Evolutionary conservation across 1,140 invertebrate genomes (phyloP).

Genomic region (Trigoniulus corallinus): DNA sequence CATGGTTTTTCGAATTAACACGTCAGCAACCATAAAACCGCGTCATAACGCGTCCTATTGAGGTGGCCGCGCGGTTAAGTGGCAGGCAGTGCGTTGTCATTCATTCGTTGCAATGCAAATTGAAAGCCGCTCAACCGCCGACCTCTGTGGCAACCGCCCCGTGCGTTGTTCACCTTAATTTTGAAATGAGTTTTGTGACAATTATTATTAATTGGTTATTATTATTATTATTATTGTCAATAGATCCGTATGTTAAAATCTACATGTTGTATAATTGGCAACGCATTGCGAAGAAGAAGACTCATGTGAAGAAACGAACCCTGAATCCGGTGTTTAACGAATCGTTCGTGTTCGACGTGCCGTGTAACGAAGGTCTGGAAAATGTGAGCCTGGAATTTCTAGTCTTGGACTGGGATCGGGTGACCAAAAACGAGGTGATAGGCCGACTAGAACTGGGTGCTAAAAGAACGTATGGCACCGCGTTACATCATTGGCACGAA

Average conservation of each 20-base stretch:
- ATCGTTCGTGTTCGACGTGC: constrained; percentile 53
- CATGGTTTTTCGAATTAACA: too few relatives aligned
- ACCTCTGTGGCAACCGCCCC: too few relatives aligned
- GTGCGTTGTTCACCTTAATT: too few relatives aligned
- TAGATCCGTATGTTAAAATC: constrained; percentile 79
- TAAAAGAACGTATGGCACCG: constrained; percentile 49
- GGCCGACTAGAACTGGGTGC: constrained; percentile 78
- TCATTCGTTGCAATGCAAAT: too few relatives aligned
- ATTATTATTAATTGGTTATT: too few relatives aligned
- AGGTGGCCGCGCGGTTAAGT: too few relatives aligned
- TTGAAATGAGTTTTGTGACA: too few relatives aligned
- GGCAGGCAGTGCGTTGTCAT: too few relatives aligned
- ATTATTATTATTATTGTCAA: constrained; percentile 11
- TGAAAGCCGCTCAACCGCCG: too few relatives aligned
- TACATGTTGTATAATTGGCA: constrained; percentile 94
- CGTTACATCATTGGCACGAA: constrained; percentile 88
- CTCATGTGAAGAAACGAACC: constrained; percentile 94
- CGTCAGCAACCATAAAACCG: too few relatives aligned
- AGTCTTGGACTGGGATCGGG: constrained; percentile 88
- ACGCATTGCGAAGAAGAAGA: constrained; percentile 96
- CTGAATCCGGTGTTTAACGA: constrained; percentile 98
- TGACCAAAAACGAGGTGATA: constrained; percentile 97
- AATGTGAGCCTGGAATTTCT: constrained; percentile 83
- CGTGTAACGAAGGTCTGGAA: constrained; percentile 59
- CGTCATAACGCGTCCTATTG: too few relatives aligned